Evolutionary conservation across 2,797 vertebrate genomes (phyloP), one percentile per base, ranked within the genome.

Genomic region (Carapus acus): DNA sequence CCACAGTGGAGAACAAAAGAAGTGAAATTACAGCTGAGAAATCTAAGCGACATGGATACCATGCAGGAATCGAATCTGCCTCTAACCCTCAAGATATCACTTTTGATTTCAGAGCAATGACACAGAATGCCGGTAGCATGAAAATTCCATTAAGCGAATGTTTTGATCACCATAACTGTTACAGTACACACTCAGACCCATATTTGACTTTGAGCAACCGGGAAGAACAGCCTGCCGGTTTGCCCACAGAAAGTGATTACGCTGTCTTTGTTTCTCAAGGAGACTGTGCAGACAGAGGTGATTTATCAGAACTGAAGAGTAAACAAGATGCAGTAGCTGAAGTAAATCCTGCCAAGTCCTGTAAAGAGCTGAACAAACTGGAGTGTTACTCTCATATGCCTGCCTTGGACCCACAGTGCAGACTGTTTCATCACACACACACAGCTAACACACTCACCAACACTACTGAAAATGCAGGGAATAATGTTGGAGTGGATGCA

Each of bases 351-450:
- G 8, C n/a, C 15, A 6, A 40, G 18, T 15, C 2, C 43, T 31
- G 58, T 49, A 15, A 19, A 31, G 37, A n/a, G 34, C 47, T 39
- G 27, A 39, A 51, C 39, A 49, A 65, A 43, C 22, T 3, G 1
- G 40, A 54, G 29, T 17, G 16, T 12, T 31, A 42, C 49, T 58
- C 40, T 4, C 22, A 43, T 38, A 7, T 9, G 2, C 3, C 41
- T 33, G 8, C 3, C 27, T 8, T 43, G 16, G 49, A 47, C 40
- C 38, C 31, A 21, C 43, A 55, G 33, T 3, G 11, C 21, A 22
- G 24, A 40, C 56, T 65, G 17, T 14, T 9, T 62, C 58, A 67
- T 11, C 31, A 67, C 43, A 64, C 42, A 15, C 14, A 19, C 22
- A 44, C n/a, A n/a, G n/a, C 50, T 8, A n/a, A 38, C 11, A 3